These are phyloP conservation scores for Cyprinodon diabolis DNA, from an alignment of 2,797 vertebrate genomes.

Conservation along the genomic window DNA sequence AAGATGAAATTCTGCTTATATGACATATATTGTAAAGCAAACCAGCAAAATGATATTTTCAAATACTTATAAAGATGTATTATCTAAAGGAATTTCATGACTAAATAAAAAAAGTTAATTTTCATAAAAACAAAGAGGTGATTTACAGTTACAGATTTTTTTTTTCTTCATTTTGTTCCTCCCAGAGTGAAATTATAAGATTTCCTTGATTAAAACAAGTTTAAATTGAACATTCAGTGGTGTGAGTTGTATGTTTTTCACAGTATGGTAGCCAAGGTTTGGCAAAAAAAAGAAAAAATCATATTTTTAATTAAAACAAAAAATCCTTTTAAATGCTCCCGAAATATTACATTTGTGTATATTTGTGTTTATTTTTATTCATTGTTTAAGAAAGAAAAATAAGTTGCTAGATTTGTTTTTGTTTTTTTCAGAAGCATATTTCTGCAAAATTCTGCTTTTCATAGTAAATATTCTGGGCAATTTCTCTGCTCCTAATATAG, in stretches of 20 bases:
- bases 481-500: neutral
- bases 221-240: conserved; percentile 45
- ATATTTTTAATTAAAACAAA: neutral
- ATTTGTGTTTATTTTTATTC: neutral
- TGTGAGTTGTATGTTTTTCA: conserved; percentile 52
- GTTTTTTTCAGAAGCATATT: too few species aligned
- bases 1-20: conserved; percentile 78
- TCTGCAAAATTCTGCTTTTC: neutral
- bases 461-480: neutral
- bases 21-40: conserved; percentile 78
- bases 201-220: conserved; percentile 69
- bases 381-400: neutral
- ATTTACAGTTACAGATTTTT: conserved; percentile 69
- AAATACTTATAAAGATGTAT: conserved; percentile 78
- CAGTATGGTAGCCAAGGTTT: neutral
- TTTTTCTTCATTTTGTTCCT: conserved; percentile 71
- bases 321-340: too few species aligned
- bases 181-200: conserved; percentile 67
- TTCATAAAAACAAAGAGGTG: conserved; percentile 68
- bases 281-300: neutral
- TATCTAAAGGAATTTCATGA: conserved; percentile 63
- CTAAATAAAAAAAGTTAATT: conserved; percentile 63
- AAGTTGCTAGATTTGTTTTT: neutral
- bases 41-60: conserved; percentile 84
- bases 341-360: too few species aligned